These are phyloP conservation scores for Trichogramma evanescens DNA, from an alignment of 2,888 invertebrate species.

Conservation along the genomic window DNA sequence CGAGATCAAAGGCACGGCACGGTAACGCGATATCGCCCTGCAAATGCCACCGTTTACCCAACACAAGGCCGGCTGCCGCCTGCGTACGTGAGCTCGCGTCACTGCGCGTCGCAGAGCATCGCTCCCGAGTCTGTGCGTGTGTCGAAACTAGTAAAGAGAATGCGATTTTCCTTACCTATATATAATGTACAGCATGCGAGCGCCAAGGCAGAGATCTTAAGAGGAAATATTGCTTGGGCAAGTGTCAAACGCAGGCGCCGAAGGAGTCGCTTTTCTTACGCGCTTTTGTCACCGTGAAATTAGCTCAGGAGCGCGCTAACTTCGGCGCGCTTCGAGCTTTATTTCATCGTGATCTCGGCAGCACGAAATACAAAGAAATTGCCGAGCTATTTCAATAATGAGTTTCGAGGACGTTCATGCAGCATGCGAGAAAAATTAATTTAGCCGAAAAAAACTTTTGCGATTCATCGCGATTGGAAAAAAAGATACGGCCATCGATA, in stretches of 20 bases:
- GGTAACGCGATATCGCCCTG: conserved; percentile 46
- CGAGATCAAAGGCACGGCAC: conserved; percentile 44
- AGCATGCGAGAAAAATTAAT: too few species aligned
- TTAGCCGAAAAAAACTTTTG: too few species aligned
- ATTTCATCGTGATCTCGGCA: too few species aligned
- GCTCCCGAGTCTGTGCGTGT: background rate
- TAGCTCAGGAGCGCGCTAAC: too few species aligned
- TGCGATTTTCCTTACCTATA: background rate
- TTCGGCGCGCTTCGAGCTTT: too few species aligned
- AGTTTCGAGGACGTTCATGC: too few species aligned
- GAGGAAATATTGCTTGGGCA: conserved; percentile 29
- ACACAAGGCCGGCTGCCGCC: conserved; percentile 25
- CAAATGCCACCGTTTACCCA: background rate
- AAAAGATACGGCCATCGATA: too few species aligned
- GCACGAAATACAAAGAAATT: too few species aligned
- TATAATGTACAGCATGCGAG: background rate
- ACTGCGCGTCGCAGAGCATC: background rate
- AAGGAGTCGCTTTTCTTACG: background rate
- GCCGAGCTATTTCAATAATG: too few species aligned
- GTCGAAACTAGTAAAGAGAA: background rate
- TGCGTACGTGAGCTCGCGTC: background rate
- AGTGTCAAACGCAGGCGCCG: conserved; percentile 34
- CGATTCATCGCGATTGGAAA: too few species aligned
- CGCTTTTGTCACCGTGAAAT: too few species aligned
- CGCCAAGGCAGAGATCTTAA: conserved; percentile 13